A percentile compares a stretch with the other conserved stretches of the same genome.
Evolutionary conservation across 2,888 invertebrate species (phyloP).

Genomic region (Sarcophaga variegata): DNA sequence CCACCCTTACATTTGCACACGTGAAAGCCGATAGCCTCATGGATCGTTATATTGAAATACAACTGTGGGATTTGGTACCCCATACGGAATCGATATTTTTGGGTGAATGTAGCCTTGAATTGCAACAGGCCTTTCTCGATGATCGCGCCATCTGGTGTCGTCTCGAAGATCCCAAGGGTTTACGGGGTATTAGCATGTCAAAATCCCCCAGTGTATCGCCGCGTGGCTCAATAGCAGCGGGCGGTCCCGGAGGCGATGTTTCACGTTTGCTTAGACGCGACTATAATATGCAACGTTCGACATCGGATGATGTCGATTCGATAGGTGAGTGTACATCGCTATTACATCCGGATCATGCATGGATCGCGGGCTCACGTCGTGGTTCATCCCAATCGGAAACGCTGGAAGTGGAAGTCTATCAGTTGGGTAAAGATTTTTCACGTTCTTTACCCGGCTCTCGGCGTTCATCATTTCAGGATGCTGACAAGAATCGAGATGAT

Average conservation of each 20-base stretch:
- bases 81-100: slow-evolving; percentile 91
- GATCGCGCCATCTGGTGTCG: slow-evolving; percentile 96
- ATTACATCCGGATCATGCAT: slow-evolving; percentile 93
- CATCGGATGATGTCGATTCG: slow-evolving; percentile 89
- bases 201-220: slow-evolving; percentile 91
- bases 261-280: slow-evolving; percentile 87
- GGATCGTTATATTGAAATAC: slow-evolving; percentile 91
- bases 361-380: slow-evolving; percentile 89
- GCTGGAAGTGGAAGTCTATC: slow-evolving; percentile 91
- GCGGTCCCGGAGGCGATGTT: slow-evolving; percentile 83
- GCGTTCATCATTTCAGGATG: slow-evolving; percentile 91
- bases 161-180: slow-evolving; percentile 89
- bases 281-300: slow-evolving; percentile 89
- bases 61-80: slow-evolving; percentile 93
- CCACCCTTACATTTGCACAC: slow-evolving; percentile 91
- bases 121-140: slow-evolving; percentile 90
- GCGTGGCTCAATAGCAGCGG: slow-evolving; percentile 86
- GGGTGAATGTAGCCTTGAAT: slow-evolving; percentile 88
- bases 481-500: slow-evolving; percentile 84
- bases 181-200: slow-evolving; percentile 83
- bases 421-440: slow-evolving; percentile 92
- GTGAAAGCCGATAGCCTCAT: slow-evolving; percentile 90
- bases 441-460: slow-evolving; percentile 92
- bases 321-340: slow-evolving; percentile 89
- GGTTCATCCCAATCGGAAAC: slow-evolving; percentile 96